Conservation (phyloP, 2,113 vertebrate species). For the Crotalus viridis region DNA sequence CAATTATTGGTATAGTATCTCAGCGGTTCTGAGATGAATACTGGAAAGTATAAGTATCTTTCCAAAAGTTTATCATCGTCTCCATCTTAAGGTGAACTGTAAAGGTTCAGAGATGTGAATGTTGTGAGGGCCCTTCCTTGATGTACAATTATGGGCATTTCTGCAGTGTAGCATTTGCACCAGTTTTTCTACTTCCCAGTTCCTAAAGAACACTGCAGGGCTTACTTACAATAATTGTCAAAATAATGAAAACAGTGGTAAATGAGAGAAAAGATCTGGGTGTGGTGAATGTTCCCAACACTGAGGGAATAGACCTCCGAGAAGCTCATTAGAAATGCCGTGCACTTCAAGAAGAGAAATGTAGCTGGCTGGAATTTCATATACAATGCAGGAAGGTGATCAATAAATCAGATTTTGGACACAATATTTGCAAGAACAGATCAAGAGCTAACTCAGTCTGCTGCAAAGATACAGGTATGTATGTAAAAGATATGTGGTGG, state of each 20-base stretch:
- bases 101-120: background rate
- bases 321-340: background rate
- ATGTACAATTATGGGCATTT: background rate
- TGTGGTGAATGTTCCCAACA: background rate
- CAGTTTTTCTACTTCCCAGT: background rate
- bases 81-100: background rate
- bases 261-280: background rate
- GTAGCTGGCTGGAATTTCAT: background rate
- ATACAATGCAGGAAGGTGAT: background rate
- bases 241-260: background rate
- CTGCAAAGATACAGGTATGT: background rate
- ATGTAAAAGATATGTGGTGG: background rate
- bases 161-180: background rate
- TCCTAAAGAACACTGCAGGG: background rate
- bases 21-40: conserved; percentile 7
- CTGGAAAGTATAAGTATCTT: background rate
- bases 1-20: background rate
- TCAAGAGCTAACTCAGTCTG: background rate
- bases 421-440: background rate
- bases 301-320: background rate
- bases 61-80: background rate
- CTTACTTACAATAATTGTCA: background rate
- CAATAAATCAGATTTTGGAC: background rate
- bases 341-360: background rate
- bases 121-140: background rate